Base-by-base conservation (phyloP, 2,888 invertebrate species). In the Sarcophaga variegata region DNA sequence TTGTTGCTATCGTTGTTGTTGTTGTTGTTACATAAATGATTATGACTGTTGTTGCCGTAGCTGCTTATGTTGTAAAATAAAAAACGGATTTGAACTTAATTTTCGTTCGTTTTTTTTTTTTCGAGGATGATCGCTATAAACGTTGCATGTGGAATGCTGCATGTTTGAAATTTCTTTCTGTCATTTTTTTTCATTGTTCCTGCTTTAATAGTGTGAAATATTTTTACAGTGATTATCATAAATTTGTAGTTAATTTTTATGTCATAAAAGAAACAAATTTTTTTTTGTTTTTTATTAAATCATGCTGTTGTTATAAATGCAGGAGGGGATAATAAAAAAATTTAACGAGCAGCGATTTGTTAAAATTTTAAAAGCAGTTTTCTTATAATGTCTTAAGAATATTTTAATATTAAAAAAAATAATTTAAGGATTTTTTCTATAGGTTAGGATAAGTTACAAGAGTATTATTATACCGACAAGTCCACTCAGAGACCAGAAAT, bases 1-100 rank as follows among this genome's bases (percentile, higher is more conserved):
- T 37, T 37, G 37, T 37, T 37, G 37, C 6, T 37, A 5, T 37
- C 37, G 37, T 37, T 37, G 37, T 37, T 37, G 27, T 37, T 79
- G 80, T 74, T 79, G 80, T 74, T 64, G 64, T 45, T 47, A 37
- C 71, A 64, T 60, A 80, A 64, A 72, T 80, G 66, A 72, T 74
- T 60, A 74, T 74, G 66, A 54, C 60, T 27, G 71, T 71, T 71
- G 60, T 67, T 20, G 59, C 27, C 49, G 78, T 14, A 49, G 49
- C n/a, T 64, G 54, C 54, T 80, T 25, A 37, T 59, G 67, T 64
- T 60, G 54, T 66, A 37, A 14, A 59, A 37, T 37, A 37, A 37
- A 37, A 37, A 37, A 37, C 37, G 37, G 37, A 37, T 37, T 37
- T 37, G 37, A 37, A 37, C 37, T 37, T 37, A 37, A 37, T 37